phyloP scores from a whole-genome alignment of 1,140 invertebrate genomes.

The Ericerus pela region DNA sequence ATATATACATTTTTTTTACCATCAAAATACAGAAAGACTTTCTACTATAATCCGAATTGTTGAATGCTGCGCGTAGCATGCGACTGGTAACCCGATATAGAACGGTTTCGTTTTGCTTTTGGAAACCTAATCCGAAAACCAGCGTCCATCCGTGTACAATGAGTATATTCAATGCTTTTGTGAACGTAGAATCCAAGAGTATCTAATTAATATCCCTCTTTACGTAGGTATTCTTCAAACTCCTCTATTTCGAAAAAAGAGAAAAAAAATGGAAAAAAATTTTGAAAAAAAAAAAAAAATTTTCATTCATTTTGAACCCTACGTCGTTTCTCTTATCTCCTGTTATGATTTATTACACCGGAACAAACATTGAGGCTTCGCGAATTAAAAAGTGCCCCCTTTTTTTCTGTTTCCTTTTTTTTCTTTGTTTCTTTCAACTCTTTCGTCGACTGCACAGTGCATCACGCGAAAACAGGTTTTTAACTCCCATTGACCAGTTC shows the following conservation, averaged over 20 bases:
- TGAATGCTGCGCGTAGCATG: too few species aligned
- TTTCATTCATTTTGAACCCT: neutral
- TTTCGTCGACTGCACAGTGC: too few species aligned
- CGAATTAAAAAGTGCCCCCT: constrained; percentile 3
- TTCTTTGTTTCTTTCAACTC: too few species aligned
- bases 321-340: neutral
- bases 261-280: neutral
- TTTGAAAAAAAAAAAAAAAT: neutral
- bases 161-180: neutral
- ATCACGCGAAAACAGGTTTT: constrained; percentile 1
- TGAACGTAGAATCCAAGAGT: too few species aligned
- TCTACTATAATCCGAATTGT: too few species aligned
- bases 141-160: neutral
- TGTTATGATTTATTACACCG: constrained; percentile 12
- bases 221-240: neutral
- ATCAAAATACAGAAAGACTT: too few species aligned
- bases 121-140: neutral
- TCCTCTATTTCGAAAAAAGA: neutral
- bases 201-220: constrained; percentile 10
- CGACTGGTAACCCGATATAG: neutral
- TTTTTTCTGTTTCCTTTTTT: too few species aligned
- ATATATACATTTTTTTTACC: too few species aligned
- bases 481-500: constrained; percentile 10
- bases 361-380: constrained; percentile 8
- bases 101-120: neutral